These are phyloP conservation scores for Schizothorax lantsangensis DNA, from an alignment of 2,797 vertebrate genomes.

Conservation along the genomic window DNA sequence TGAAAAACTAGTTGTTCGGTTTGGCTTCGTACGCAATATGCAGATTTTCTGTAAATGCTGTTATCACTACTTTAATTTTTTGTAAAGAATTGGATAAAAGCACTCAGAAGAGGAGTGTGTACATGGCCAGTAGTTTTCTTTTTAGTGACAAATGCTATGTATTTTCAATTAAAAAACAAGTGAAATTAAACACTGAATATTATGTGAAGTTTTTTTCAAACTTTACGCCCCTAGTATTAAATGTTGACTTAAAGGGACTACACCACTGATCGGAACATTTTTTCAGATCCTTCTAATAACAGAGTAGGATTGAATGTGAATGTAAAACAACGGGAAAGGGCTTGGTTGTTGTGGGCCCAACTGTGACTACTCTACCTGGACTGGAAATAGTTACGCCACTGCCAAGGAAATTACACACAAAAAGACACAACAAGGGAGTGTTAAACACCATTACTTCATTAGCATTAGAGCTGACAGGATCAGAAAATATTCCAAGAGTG, in stretches of 20 bases:
- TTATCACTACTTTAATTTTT: not conserved
- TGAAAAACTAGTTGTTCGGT: not conserved
- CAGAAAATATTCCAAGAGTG: constrained; percentile 29
- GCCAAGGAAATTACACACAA: constrained; percentile 36
- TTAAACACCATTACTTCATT: constrained; percentile 13
- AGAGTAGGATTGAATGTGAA: not conserved
- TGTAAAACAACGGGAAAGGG: not conserved
- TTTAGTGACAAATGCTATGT: not conserved
- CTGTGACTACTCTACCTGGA: not conserved
- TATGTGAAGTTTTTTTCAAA: not conserved
- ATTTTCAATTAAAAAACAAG: not conserved
- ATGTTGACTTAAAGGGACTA: not conserved
- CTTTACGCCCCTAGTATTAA: not conserved
- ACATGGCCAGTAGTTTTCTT: not conserved
- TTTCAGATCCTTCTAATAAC: not conserved
- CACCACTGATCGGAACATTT: not conserved
- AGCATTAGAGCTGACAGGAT: constrained; percentile 16
- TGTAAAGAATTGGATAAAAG: not conserved
- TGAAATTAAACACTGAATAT: not conserved
- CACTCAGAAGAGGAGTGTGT: not conserved
- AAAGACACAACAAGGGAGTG: constrained; percentile 26
- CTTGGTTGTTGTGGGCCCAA: not conserved
- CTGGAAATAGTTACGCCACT: not conserved
- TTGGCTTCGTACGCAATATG: not conserved
- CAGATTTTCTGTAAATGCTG: not conserved